Evolutionary conservation across 2,797 vertebrate species (phyloP).

Genomic region (Miichthys miiuy): DNA sequence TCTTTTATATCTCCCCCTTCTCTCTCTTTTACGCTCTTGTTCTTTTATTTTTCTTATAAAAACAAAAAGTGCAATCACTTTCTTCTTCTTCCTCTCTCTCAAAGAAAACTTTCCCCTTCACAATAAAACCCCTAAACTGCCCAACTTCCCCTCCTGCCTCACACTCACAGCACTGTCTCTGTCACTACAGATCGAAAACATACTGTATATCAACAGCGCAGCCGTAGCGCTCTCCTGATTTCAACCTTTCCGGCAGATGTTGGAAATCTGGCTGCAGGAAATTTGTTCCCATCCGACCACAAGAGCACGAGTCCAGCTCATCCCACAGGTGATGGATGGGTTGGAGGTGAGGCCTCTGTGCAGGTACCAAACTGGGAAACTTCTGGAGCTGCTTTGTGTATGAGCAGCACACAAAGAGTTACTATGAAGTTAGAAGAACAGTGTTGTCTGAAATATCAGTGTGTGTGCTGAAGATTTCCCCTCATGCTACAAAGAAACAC

Average conservation of each 20-base stretch:
- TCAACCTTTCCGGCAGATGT: background rate
- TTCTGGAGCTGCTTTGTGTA: no score
- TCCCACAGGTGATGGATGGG: no score
- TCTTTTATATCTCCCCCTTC: constrained; percentile 19
- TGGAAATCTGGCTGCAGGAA: background rate
- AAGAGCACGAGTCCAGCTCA: no score
- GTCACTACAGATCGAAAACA: background rate
- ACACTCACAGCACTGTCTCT: background rate
- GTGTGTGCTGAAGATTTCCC: no score
- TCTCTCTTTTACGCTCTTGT: constrained; percentile 7
- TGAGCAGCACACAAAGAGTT: no score
- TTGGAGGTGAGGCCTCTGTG: background rate
- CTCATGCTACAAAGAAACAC: no score
- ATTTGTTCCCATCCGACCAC: no score
- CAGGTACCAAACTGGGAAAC: no score
- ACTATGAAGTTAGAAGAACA: no score
- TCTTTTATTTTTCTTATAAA: background rate
- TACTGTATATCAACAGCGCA: no score
- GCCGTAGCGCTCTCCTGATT: background rate
- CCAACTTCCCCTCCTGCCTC: constrained; percentile 11
- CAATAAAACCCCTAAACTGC: constrained; percentile 17
- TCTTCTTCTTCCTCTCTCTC: constrained; percentile 11
- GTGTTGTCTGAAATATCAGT: no score
- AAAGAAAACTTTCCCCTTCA: constrained; percentile 67
- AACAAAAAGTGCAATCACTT: constrained; percentile 6